phyloP scores from a whole-genome alignment of 2,888 invertebrate species.

The Sussaba pulchella region DNA sequence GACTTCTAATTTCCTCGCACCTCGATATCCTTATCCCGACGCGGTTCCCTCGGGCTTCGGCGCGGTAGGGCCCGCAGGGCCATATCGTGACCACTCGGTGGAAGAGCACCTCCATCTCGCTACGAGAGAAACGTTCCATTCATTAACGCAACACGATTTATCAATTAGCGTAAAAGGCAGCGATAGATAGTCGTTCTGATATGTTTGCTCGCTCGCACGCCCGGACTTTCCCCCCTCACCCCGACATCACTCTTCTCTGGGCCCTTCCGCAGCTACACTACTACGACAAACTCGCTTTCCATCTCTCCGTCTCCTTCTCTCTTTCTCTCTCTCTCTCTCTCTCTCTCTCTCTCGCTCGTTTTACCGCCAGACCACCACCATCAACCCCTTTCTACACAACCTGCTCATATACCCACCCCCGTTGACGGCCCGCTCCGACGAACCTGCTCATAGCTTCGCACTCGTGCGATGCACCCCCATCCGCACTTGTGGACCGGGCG shows the following conservation, averaged over 20 bases:
- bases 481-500: constrained; percentile 39
- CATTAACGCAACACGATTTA: constrained; percentile 84
- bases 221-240: constrained; percentile 50
- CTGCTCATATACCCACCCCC: constrained; percentile 34
- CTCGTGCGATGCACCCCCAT: constrained; percentile 44
- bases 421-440: constrained; percentile 10
- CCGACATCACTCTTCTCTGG: not conserved
- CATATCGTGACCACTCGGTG: constrained; percentile 58
- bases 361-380: not conserved
- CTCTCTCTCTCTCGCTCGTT: constrained; percentile 12
- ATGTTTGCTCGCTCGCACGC: constrained; percentile 76
- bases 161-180: constrained; percentile 84
- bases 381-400: constrained; percentile 38
- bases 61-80: constrained; percentile 42
- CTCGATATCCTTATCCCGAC: constrained; percentile 72
- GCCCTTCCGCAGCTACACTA: constrained; percentile 54
- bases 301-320: too few relatives aligned
- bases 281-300: constrained; percentile 47
- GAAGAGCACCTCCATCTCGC: constrained; percentile 58
- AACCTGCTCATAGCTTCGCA: constrained; percentile 35
- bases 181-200: constrained; percentile 84
- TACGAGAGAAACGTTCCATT: constrained; percentile 77
- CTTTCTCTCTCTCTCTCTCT: constrained; percentile 1
- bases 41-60: constrained; percentile 21
- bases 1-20: constrained; percentile 79